Evolutionary conservation across 2,888 invertebrate genomes (phyloP).

Genomic region (Neelides folsomi): DNA sequence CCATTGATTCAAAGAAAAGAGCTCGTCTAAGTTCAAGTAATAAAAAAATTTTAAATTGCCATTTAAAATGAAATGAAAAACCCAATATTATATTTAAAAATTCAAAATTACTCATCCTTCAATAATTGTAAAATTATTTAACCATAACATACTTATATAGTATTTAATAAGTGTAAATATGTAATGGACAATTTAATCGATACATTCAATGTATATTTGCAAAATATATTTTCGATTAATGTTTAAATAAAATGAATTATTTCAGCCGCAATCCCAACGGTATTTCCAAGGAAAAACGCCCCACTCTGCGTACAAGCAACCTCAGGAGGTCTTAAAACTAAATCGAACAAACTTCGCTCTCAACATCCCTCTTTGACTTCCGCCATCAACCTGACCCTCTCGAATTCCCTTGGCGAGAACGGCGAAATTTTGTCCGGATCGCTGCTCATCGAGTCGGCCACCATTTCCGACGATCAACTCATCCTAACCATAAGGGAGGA

Average conservation of each 20-base stretch:
- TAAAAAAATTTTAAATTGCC: slow-evolving; percentile 3
- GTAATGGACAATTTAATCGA: too few relatives aligned
- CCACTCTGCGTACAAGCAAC: slow-evolving; percentile 25
- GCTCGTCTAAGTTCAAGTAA: slow-evolving; percentile 32
- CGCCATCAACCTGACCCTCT: not conserved
- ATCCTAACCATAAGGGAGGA: slow-evolving; percentile 19
- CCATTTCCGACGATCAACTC: slow-evolving; percentile 20
- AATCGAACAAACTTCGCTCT: not conserved
- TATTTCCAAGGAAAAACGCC: slow-evolving; percentile 27
- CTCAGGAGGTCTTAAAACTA: slow-evolving; percentile 2
- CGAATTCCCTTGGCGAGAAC: not conserved
- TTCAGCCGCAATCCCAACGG: slow-evolving; percentile 30
- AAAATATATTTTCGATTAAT: too few relatives aligned
- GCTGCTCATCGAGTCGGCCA: slow-evolving; percentile 21
- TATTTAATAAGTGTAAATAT: too few relatives aligned
- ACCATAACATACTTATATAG: slow-evolving; percentile 1
- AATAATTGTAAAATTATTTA: too few relatives aligned
- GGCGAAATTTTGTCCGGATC: not conserved
- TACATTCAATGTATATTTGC: too few relatives aligned
- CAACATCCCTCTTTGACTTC: not conserved
- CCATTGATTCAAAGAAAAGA: slow-evolving; percentile 29
- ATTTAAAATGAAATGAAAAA: too few relatives aligned
- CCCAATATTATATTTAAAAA: too few relatives aligned
- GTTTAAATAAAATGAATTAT: too few relatives aligned
- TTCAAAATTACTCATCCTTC: too few relatives aligned